These are phyloP conservation scores for Takifugu ocellatus DNA, from an alignment of 2,797 vertebrate genomes.

Conservation along the genomic window DNA sequence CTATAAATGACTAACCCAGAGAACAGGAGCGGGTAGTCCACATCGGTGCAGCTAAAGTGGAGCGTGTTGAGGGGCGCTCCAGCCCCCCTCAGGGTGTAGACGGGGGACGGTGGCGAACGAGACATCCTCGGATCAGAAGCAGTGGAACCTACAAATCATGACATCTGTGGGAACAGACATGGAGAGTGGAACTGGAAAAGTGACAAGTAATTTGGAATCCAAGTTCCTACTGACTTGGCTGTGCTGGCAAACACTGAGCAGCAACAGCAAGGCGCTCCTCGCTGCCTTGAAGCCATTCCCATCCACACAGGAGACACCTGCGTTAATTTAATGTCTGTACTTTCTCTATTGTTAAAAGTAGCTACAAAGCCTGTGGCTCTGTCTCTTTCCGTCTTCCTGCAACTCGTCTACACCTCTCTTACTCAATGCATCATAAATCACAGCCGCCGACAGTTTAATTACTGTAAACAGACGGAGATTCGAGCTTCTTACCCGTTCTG, in stretches of 20 bases:
- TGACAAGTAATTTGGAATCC: neutral
- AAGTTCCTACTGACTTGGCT: neutral
- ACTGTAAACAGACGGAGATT: conserved; percentile 75
- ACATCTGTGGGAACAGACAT: conserved; percentile 27
- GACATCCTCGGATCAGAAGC: conserved; percentile 63
- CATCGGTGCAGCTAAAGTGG: conserved; percentile 77
- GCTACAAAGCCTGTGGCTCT: conserved; percentile 62
- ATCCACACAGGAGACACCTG: conserved; percentile 30
- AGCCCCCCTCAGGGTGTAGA: conserved; percentile 87
- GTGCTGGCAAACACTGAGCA: conserved; percentile 6
- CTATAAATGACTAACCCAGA: conserved; percentile 82
- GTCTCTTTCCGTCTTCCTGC: conserved; percentile 25
- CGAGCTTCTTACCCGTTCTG: conserved; percentile 54
- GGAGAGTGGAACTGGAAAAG: neutral
- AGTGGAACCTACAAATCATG: neutral
- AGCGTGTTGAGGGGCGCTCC: conserved; percentile 82
- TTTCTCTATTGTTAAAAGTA: conserved; percentile 54
- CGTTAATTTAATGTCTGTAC: conserved; percentile 42
- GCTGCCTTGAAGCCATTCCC: conserved; percentile 35
- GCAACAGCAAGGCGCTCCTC: conserved; percentile 5
- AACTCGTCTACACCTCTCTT: conserved; percentile 58
- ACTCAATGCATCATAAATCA: conserved; percentile 79
- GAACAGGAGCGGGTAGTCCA: conserved; percentile 77
- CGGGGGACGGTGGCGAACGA: conserved; percentile 80
- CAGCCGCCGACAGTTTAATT: conserved; percentile 75